phyloP scores from a whole-genome alignment of 2,888 invertebrate genomes.

The Epinotia ramella region DNA sequence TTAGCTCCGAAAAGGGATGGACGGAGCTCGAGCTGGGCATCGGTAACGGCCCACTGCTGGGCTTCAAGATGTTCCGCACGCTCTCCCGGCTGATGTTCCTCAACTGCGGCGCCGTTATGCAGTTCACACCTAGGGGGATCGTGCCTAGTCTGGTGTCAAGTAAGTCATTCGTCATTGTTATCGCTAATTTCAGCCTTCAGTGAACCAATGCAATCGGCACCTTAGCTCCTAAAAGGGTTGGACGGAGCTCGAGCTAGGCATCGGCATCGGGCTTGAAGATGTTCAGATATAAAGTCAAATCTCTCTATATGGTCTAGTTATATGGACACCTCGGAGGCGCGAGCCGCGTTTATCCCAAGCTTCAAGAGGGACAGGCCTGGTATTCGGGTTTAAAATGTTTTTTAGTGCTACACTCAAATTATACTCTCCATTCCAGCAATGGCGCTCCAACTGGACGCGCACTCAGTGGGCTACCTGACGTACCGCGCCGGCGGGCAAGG shows the following conservation, averaged over 20 bases:
- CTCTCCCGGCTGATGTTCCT: conserved; percentile 90
- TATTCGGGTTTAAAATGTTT: no score
- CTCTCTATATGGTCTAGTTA: no score
- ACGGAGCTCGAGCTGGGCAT: conserved; percentile 93
- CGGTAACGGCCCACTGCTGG: conserved; percentile 92
- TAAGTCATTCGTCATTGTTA: conserved; percentile 69
- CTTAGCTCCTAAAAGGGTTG: conserved; percentile 93
- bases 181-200: conserved; percentile 65
- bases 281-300: no score
- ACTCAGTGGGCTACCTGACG: conserved; percentile 95
- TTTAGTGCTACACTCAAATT: neutral
- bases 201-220: conserved; percentile 91
- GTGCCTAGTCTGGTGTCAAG: conserved; percentile 91
- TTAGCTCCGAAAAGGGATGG: conserved; percentile 94
- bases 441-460: conserved; percentile 94
- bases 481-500: conserved; percentile 88
- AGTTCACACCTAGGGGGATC: conserved; percentile 91
- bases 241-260: conserved; percentile 94
- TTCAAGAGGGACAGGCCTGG: no score
- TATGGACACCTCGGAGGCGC: no score
- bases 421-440: conserved; percentile 82
- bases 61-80: conserved; percentile 92
- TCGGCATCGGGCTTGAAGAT: no score
- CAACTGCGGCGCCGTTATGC: conserved; percentile 90
- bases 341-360: no score